These are phyloP conservation scores for Enteromius anoplus DNA, from an alignment of 2,797 vertebrate species.

Conservation along the genomic window DNA sequence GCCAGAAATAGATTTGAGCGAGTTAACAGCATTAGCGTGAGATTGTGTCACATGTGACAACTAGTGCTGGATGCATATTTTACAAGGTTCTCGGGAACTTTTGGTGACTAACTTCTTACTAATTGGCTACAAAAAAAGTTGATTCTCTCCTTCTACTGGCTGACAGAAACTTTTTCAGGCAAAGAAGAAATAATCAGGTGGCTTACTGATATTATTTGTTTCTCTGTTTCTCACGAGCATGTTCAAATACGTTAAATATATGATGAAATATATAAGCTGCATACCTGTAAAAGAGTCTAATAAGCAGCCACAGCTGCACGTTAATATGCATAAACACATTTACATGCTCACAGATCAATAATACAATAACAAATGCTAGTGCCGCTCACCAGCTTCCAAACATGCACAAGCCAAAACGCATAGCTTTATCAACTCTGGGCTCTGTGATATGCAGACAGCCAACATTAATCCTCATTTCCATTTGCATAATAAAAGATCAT, in stretches of 20 bases:
- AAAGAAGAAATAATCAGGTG: neutral
- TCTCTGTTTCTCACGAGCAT: neutral
- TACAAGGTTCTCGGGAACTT: constrained; percentile 49
- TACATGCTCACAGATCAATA: neutral
- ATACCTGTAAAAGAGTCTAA: neutral
- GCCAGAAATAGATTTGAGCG: constrained; percentile 65
- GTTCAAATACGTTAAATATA: neutral
- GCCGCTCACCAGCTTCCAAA: neutral
- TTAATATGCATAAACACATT: neutral
- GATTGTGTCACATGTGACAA: constrained; percentile 58
- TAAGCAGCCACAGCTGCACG: neutral
- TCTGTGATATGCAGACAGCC: neutral
- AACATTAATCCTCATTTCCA: constrained; percentile 52
- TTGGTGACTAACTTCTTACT: constrained; percentile 59
- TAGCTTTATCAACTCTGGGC: neutral
- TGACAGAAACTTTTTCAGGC: constrained; percentile 10
- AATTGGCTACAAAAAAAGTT: constrained; percentile 56
- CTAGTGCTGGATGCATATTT: constrained; percentile 59
- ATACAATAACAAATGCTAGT: neutral
- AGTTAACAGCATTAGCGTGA: constrained; percentile 47
- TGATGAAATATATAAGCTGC: neutral
- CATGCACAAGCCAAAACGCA: neutral
- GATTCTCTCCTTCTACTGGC: constrained; percentile 34
- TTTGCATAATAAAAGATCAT: constrained; percentile 29
- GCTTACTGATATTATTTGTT: neutral